These are phyloP conservation scores for Vannuccia rotundouncinata DNA, from an alignment of 2,888 invertebrate genomes.

Conservation along the genomic window DNA sequence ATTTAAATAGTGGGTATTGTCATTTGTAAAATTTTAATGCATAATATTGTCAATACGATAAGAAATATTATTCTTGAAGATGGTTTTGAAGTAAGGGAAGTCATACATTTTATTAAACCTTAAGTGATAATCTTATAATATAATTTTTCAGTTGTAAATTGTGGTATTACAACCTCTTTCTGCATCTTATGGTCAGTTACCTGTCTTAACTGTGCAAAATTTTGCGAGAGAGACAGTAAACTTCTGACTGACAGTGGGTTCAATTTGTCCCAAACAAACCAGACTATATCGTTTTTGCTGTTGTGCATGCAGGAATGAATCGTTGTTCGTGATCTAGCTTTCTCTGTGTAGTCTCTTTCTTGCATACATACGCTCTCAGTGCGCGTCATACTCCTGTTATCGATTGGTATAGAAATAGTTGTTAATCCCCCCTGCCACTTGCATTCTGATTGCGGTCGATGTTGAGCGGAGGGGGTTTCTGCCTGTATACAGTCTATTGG, in stretches of 20 bases:
- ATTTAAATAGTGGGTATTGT: too few relatives aligned
- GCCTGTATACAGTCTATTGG: not conserved
- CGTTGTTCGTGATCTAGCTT: constrained; percentile 16
- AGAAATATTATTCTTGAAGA: too few relatives aligned
- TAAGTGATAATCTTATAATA: too few relatives aligned
- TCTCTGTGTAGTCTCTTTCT: not conserved
- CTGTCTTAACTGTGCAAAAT: not conserved
- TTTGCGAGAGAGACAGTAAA: not conserved
- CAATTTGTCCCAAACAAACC: not conserved
- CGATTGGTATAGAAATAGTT: not conserved
- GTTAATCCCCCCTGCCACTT: not conserved
- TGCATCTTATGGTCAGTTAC: not conserved
- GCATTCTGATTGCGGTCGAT: not conserved
- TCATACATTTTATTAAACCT: too few relatives aligned
- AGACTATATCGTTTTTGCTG: not conserved
- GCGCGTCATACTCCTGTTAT: not conserved
- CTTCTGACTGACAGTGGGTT: not conserved
- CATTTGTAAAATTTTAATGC: too few relatives aligned
- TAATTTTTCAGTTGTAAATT: too few relatives aligned
- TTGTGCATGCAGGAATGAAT: not conserved
- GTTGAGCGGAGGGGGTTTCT: not conserved
- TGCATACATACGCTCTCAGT: not conserved
- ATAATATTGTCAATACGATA: too few relatives aligned
- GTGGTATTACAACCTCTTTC: too few relatives aligned
- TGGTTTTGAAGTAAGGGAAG: too few relatives aligned